Conservation (phyloP, 1,140 invertebrate species). For the Drosophila pseudoobscura region DNA sequence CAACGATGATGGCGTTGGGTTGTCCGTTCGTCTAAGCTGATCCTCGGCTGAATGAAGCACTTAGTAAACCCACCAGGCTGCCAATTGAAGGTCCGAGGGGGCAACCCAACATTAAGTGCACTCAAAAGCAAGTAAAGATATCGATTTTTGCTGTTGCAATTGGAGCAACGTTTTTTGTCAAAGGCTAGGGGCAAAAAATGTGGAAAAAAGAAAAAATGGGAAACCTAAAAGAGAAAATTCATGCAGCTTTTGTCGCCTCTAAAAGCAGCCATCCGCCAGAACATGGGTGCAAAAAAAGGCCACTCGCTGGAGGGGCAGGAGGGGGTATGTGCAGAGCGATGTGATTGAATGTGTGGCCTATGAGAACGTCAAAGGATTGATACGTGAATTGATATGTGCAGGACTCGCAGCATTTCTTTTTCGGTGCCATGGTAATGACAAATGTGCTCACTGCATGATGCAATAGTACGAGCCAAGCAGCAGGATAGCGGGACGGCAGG, state of each 20-base stretch:
- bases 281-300: too few relatives aligned
- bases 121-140: background rate
- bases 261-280: too few relatives aligned
- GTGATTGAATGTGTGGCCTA: too few relatives aligned
- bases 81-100: slow-evolving; percentile 13
- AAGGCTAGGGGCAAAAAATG: background rate
- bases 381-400: too few relatives aligned
- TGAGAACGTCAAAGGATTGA: too few relatives aligned
- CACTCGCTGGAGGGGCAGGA: too few relatives aligned
- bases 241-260: background rate
- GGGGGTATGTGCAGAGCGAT: too few relatives aligned
- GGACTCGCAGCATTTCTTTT: too few relatives aligned
- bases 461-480: slow-evolving; percentile 6
- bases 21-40: slow-evolving; percentile 1
- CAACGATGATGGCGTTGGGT: background rate
- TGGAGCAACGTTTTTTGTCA: slow-evolving; percentile 6
- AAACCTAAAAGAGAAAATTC: background rate
- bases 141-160: slow-evolving; percentile 1
- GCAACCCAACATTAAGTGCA: background rate
- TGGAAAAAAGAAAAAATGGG: background rate
- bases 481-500: background rate
- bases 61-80: slow-evolving; percentile 8
- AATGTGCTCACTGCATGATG: background rate
- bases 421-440: too few relatives aligned
- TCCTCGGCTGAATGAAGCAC: slow-evolving; percentile 13